Base-by-base conservation (phyloP, 1,140 invertebrate genomes). In the Thaumetopoea pityocampa region DNA sequence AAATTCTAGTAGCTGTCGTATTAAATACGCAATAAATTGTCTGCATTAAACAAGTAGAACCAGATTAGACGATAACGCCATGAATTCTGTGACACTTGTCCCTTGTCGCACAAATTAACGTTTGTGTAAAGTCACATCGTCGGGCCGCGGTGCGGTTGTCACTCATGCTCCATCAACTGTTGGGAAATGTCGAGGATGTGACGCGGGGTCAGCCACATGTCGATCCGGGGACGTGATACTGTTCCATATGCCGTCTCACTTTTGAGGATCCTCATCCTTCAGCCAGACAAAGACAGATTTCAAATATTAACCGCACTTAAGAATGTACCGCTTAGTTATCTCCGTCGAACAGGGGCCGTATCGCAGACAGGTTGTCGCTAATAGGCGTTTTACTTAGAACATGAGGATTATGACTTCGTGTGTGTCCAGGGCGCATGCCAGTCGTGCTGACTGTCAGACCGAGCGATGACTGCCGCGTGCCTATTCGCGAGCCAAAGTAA, bases 121-220 rank as follows among this genome's bases (percentile, higher is more conserved):
- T 73, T 62, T 41, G 61, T 65, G 64, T 66, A 78, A 84, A 69
- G 80, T 77, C 66, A 78, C 64, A 56, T 71, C 69, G 67, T 59
- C 55, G 55, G 46, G 45, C 61, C 28, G 55, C 47, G 49, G 41
- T 27, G 45, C 50, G 63, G 54, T 63, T 83, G 81, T 83, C 80
- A 80, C 77, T 85, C 83, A 86, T 84, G 79, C 80, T 72, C 63
- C 80, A 85, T 86, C 79, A 85, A 85, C 68, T 78, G 76, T 62
- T 79, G 66, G 67, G 71, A 74, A 71, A 73, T 61, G 65, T 71
- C 65, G 58, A 63, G 64, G 71, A 68, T 85, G 73, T 84, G 73
- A 84, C 69, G 63, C 38, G 63, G 64, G 77, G 76, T 84, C 80
- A 82, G 63, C 71, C 81, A 85, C 65, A 82, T 86, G 82, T 74